A percentile compares a stretch with the other conserved stretches of the same genome.
Conservation (phyloP, 2,888 invertebrate genomes). For the Margaritifera margaritifera region DNA sequence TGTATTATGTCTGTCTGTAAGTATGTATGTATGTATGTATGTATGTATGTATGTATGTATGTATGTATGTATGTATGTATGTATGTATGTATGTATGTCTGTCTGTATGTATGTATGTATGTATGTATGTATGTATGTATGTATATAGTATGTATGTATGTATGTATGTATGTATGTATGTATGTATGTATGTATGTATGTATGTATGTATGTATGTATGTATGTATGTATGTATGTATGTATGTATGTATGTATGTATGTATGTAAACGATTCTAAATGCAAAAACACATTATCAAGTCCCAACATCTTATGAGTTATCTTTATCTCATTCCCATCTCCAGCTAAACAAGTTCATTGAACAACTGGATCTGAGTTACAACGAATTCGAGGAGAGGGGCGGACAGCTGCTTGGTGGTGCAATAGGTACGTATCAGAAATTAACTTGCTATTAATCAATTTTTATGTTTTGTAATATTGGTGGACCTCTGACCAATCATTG, state of each 20-base stretch:
- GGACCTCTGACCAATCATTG: too few relatives aligned
- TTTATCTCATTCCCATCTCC: constrained; percentile 10
- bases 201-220: background rate
- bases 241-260: too few relatives aligned
- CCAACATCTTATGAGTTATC: background rate
- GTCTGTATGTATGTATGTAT: too few relatives aligned
- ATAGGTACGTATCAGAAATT: too few relatives aligned
- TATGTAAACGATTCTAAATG: too few relatives aligned
- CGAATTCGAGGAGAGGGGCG: constrained; percentile 44
- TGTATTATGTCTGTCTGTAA: too few relatives aligned
- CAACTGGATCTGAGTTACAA: constrained; percentile 54
- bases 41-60: background rate
- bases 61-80: constrained; percentile 1
- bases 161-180: background rate
- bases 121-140: too few relatives aligned
- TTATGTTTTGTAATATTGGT: too few relatives aligned
- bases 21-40: too few relatives aligned
- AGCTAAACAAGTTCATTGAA: constrained; percentile 43
- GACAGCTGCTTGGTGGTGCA: constrained; percentile 46
- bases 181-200: background rate
- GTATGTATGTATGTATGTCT: too few relatives aligned
- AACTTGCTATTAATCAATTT: too few relatives aligned
- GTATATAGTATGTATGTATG: background rate
- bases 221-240: background rate
- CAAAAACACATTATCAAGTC: too few relatives aligned